These are phyloP conservation scores for Lasioglossum marginatum DNA, from an alignment of 2,888 invertebrate genomes.

Conservation along the genomic window DNA sequence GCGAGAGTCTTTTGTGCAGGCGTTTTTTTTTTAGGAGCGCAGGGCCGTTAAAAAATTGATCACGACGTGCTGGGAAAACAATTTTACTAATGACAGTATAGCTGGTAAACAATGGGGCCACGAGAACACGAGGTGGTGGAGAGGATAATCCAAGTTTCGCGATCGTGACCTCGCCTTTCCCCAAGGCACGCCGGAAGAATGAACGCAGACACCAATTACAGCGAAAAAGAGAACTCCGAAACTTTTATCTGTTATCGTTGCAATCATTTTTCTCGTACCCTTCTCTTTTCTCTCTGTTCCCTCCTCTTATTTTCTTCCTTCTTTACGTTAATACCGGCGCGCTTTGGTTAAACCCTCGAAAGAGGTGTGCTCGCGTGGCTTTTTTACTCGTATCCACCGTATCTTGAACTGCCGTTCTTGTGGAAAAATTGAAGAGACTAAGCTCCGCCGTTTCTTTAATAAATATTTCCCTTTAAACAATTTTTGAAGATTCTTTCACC, in stretches of 20 bases:
- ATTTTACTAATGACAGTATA: background rate
- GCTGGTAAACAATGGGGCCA: background rate
- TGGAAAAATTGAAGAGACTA: background rate
- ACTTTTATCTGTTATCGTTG: conserved; percentile 17
- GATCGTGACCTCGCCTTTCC: background rate
- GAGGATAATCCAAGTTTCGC: background rate
- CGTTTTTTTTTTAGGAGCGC: background rate
- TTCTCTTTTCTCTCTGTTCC: background rate
- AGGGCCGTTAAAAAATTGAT: background rate
- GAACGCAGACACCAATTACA: conserved; percentile 21
- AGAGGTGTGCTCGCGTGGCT: background rate
- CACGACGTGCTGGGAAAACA: background rate
- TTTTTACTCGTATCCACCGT: background rate
- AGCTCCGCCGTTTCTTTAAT: background rate
- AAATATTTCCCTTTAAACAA: background rate
- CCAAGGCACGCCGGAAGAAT: background rate
- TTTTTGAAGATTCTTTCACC: background rate
- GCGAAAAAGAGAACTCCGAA: conserved; percentile 6
- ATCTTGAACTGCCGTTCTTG: background rate
- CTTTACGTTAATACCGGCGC: background rate
- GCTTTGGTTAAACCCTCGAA: background rate
- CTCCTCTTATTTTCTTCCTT: background rate
- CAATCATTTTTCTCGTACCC: conserved; percentile 14
- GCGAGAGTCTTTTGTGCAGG: background rate
- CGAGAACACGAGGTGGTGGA: background rate